Conservation (phyloP, 2,797 vertebrate species). For the Gastrophryne carolinensis region DNA sequence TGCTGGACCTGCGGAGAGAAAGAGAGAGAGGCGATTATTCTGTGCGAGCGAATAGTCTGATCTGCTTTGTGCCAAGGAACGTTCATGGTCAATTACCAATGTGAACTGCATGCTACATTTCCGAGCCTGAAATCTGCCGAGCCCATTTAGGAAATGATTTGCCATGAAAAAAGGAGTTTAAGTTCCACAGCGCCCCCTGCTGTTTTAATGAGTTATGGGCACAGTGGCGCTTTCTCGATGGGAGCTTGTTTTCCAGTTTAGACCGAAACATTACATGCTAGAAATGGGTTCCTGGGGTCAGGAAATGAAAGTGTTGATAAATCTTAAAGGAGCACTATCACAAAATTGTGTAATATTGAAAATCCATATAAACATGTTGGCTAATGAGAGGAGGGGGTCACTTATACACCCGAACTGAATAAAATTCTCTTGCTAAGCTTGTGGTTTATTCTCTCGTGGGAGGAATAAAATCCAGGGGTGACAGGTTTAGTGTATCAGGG, state of each 20-base stretch:
- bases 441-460: no score
- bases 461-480: no score
- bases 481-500: no score
- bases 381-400: no score
- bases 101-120: neutral
- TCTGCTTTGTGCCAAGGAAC: neutral
- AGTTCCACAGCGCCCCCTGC: neutral
- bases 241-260: neutral
- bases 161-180: neutral
- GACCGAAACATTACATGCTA: neutral
- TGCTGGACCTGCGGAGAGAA: slow-evolving; percentile 28
- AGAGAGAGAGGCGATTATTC: neutral
- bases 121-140: neutral
- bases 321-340: no score
- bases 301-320: no score
- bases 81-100: neutral
- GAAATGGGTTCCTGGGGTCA: neutral
- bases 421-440: no score
- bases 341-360: no score
- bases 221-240: neutral
- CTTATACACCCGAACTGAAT: no score
- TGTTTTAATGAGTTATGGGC: neutral
- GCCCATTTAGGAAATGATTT: neutral
- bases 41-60: neutral
- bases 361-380: no score